phyloP scores from a whole-genome alignment of 2,113 vertebrate genomes.

The Lipophrys pholis region DNA sequence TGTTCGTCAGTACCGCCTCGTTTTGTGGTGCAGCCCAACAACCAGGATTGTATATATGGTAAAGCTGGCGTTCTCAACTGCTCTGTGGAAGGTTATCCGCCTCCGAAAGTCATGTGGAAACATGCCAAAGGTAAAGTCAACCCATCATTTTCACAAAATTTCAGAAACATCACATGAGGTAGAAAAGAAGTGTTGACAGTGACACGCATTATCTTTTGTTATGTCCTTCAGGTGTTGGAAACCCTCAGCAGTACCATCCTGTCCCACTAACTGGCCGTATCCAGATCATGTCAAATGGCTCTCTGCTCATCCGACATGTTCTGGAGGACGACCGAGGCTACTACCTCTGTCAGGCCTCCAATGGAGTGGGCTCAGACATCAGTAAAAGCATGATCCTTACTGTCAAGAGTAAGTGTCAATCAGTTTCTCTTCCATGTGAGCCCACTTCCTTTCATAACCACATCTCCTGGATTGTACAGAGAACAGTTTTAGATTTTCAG shows the following conservation, averaged over 20 bases:
- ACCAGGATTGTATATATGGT: conserved; percentile 98
- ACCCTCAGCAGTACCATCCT: conserved; percentile 97
- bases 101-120: conserved; percentile 99
- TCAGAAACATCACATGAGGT: neutral
- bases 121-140: conserved; percentile 92
- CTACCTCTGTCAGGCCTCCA: conserved; percentile 99
- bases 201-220: conserved; percentile 16
- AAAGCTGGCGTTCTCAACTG: conserved; percentile 97
- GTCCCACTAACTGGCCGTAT: conserved; percentile 96
- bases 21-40: conserved; percentile 98
- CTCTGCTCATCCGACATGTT: conserved; percentile 95
- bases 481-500: conserved; percentile 39
- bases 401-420: conserved; percentile 92
- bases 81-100: conserved; percentile 96
- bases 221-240: conserved; percentile 87
- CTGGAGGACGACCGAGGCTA: conserved; percentile 97
- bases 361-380: conserved; percentile 98
- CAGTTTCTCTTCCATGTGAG: conserved; percentile 36
- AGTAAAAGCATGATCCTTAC: conserved; percentile 99
- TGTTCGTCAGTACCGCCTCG: conserved; percentile 91
- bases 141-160: neutral
- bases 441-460: conserved; percentile 34
- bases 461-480: conserved; percentile 34
- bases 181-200: neutral
- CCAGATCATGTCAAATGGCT: conserved; percentile 98